Conservation (phyloP, 2,113 vertebrate species). For the Myiagra hebetior region DNA sequence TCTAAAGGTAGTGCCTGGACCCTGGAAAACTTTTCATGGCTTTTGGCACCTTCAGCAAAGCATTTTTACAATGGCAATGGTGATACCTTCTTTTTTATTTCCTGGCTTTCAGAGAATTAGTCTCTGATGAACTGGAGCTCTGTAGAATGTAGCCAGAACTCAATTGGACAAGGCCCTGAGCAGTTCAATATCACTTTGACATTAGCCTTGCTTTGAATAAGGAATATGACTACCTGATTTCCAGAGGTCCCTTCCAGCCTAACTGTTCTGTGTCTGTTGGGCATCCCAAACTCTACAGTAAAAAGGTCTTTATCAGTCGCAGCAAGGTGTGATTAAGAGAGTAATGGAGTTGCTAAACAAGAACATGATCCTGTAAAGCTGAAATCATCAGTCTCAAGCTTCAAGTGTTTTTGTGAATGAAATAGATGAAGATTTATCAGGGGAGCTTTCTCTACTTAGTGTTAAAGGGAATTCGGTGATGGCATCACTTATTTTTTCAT, state of each 20-base stretch:
- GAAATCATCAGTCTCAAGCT: not conserved
- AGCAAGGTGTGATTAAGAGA: slow-evolving; percentile 7
- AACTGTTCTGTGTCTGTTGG: not conserved
- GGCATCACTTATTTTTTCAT: not conserved
- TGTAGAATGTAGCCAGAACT: not conserved
- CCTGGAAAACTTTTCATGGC: not conserved
- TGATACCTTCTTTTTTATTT: not conserved
- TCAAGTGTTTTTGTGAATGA: not conserved
- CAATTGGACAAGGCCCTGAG: not conserved
- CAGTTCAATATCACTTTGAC: not conserved
- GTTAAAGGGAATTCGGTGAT: not conserved
- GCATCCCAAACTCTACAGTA: not conserved
- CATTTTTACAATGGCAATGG: not conserved
- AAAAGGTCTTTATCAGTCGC: not conserved
- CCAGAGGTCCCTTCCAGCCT: not conserved
- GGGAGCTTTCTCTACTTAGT: not conserved
- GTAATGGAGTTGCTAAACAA: not conserved
- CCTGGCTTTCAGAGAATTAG: not conserved
- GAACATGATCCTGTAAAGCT: not conserved
- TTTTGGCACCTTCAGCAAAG: not conserved
- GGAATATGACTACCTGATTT: not conserved
- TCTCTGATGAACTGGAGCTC: not conserved
- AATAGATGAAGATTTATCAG: not conserved
- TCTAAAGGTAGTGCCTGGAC: not conserved
- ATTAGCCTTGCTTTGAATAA: not conserved